phyloP scores from a whole-genome alignment of 2,797 vertebrate genomes.

The Rhinogobio ventralis region DNA sequence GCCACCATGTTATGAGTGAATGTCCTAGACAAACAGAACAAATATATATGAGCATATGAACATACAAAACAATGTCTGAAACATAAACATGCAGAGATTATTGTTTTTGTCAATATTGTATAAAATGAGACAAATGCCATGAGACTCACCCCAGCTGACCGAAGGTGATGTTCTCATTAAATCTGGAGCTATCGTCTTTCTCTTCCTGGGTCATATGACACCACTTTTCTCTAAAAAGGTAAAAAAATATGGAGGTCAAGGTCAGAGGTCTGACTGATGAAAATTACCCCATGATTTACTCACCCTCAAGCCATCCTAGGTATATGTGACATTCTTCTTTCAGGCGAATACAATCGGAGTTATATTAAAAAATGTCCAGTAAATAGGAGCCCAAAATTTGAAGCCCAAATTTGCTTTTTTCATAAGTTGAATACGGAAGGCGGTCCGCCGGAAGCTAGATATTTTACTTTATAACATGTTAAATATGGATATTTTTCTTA shows the following conservation, averaged over 20 bases:
- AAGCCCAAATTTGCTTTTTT: too few species aligned
- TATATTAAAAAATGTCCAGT: too few species aligned
- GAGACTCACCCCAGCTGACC: conserved; percentile 92
- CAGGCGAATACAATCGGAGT: too few species aligned
- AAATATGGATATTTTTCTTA: too few species aligned
- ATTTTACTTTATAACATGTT: too few species aligned
- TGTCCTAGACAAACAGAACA: conserved; percentile 77
- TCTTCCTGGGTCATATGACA: conserved; percentile 97
- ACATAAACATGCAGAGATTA: background rate
- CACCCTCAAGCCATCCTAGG: too few species aligned
- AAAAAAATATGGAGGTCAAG: conserved; percentile 56
- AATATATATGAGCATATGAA: background rate
- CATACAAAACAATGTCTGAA: background rate
- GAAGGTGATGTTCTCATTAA: conserved; percentile 97
- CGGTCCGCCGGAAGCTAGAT: too few species aligned
- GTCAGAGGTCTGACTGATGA: conserved; percentile 48
- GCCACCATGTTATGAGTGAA: conserved; percentile 99
- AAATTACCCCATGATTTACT: too few species aligned
- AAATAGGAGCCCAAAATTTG: too few species aligned
- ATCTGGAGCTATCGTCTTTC: conserved; percentile 90
- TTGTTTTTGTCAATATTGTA: background rate
- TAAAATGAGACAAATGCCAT: background rate
- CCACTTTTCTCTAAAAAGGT: conserved; percentile 93
- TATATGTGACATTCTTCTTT: too few species aligned
- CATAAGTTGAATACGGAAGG: too few species aligned